phyloP scores from a whole-genome alignment of 1,140 invertebrate genomes.

The Heliothis subflexa region DNA sequence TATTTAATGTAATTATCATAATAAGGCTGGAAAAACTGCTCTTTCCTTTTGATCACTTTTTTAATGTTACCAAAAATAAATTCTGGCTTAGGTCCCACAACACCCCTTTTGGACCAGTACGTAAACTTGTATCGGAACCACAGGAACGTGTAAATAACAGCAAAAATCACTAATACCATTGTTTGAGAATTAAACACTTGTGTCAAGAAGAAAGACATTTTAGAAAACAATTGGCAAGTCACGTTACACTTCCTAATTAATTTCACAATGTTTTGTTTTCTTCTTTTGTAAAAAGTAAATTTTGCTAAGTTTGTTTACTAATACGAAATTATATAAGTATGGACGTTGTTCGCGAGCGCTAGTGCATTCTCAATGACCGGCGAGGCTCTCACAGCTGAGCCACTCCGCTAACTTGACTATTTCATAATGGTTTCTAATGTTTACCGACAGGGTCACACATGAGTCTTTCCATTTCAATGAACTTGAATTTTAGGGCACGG shows the following conservation, averaged over 20 bases:
- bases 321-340: not conserved
- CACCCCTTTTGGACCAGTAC: constrained; percentile 78
- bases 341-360: constrained; percentile 22
- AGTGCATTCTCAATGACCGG: not conserved
- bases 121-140: constrained; percentile 80
- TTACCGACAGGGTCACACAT: constrained; percentile 42
- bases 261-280: not conserved
- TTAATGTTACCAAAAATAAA: constrained; percentile 84
- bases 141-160: constrained; percentile 62
- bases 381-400: constrained; percentile 7
- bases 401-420: constrained; percentile 40
- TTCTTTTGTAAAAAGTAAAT: not conserved
- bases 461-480: constrained; percentile 18
- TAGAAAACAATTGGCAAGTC: not conserved
- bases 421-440: constrained; percentile 34
- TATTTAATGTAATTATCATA: constrained; percentile 74
- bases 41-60: constrained; percentile 73
- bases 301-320: not conserved
- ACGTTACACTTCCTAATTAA: not conserved
- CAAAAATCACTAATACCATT: constrained; percentile 32
- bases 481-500: constrained; percentile 16
- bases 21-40: constrained; percentile 78
- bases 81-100: constrained; percentile 73
- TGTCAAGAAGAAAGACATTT: constrained; percentile 44
- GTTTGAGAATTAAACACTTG: constrained; percentile 22